Evolutionary conservation across 2,797 vertebrate genomes (phyloP).

Genomic region (Scolopax bukidnonensis): DNA sequence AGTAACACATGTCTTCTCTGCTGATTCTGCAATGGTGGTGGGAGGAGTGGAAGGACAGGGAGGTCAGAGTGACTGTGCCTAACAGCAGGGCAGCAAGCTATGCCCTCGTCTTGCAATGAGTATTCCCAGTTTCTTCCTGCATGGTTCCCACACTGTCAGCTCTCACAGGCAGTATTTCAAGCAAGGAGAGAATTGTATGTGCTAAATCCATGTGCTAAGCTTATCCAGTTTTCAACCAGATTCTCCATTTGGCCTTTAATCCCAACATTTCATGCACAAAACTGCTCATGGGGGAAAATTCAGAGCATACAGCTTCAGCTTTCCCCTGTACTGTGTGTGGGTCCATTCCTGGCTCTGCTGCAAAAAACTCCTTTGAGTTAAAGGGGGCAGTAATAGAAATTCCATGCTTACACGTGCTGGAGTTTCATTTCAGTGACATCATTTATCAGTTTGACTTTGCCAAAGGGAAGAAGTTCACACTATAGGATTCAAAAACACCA

Average conservation of each 20-base stretch:
- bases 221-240: background rate
- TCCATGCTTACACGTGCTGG: background rate
- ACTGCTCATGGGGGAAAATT: background rate
- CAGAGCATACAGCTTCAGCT: background rate
- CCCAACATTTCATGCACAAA: background rate
- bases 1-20: background rate
- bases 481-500: background rate
- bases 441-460: slow-evolving; percentile 14
- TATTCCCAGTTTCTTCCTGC: background rate
- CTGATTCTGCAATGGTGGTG: background rate
- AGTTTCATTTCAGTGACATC: slow-evolving; percentile 48
- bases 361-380: background rate
- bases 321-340: background rate
- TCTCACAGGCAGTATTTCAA: background rate
- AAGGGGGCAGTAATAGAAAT: slow-evolving; percentile 18
- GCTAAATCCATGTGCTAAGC: background rate
- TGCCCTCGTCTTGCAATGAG: background rate
- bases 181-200: background rate
- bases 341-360: background rate
- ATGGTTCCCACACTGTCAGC: background rate
- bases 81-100: background rate
- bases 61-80: background rate
- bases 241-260: background rate
- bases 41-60: background rate
- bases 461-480: background rate